Base-by-base conservation (phyloP, 2,113 vertebrate species). In the Sialia sialis region DNA sequence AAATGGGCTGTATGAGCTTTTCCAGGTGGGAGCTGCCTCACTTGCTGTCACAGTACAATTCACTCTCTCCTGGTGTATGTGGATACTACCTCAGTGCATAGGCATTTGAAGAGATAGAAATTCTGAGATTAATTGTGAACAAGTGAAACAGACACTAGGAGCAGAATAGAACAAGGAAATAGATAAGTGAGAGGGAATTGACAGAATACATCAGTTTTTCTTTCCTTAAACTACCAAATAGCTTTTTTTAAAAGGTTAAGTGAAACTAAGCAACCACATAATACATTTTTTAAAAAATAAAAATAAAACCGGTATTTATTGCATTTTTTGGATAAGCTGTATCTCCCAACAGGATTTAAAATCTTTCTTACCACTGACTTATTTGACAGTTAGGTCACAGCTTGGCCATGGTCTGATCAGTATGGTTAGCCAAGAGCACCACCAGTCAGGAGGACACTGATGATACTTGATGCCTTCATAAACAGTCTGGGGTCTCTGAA, bases 391-490 rank as follows among this genome's bases (percentile, higher is more conserved):
- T 93, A 77, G 81, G 75, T 89, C 89, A 93, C 70, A 69, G 60
- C 91, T 95, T 84, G 83, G 54, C 72, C 49, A 48, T 3, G 7
- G 14, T 56, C 67, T 84, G 75, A 72, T 92, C 48, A 52, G 27
- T 58, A 70, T 25, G 54, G 49, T 68, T 95, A 72, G 79, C 82
- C 48, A 91, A 92, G 46, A 93, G 43, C 64, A 90, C 51, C 82
- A 84, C 82, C 76, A 90, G 79, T 41, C 87, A 82, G 87, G 46
- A 95, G 79, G 79, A 89, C 43, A 34, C 21, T 67, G 44, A 43
- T 91, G 76, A 64, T 92, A 89, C 66, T 67, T 85, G 69, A 89
- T 95, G 56, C 76, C 76, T 89, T 94, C 86, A 84, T 78, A 87
- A 94, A 84, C 46, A 84, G 44, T 93, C 51, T 72, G 69, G 38